Evolutionary conservation across 2,888 invertebrate species (phyloP).

Genomic region (Gerosis bhagava): DNA sequence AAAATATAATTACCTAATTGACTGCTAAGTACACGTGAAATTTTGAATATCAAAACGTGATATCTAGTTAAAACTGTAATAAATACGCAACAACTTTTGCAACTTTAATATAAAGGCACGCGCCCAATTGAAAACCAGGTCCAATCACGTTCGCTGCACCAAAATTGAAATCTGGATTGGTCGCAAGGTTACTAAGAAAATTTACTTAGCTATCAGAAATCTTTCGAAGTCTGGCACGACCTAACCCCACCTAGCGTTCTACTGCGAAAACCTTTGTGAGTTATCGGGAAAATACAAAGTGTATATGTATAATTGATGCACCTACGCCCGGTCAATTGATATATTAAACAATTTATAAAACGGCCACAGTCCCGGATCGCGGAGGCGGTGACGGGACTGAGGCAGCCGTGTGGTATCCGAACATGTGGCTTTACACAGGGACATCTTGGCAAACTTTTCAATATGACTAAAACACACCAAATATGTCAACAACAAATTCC

Average conservation of each 20-base stretch:
- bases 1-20: too few relatives aligned
- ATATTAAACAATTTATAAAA: conserved; percentile 36
- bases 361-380: conserved; percentile 43
- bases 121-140: not conserved
- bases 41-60: too few relatives aligned
- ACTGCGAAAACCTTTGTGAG: conserved; percentile 44
- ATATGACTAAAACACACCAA: conserved; percentile 47
- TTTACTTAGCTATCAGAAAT: too few relatives aligned
- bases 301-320: conserved; percentile 23
- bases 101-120: too few relatives aligned
- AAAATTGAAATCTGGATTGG: too few relatives aligned
- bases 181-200: too few relatives aligned
- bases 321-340: not conserved
- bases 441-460: conserved; percentile 66
- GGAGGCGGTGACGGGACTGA: conserved; percentile 42
- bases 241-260: conserved; percentile 71
- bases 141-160: not conserved
- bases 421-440: conserved; percentile 70
- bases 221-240: conserved; percentile 44
- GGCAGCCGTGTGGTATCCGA: conserved; percentile 55
- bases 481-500: conserved; percentile 50
- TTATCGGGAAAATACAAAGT: conserved; percentile 28
- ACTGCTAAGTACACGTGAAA: too few relatives aligned
- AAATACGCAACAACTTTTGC: too few relatives aligned
- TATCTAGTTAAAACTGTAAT: too few relatives aligned